Evolutionary conservation across 2,113 vertebrate species (phyloP).

Genomic region (Setophaga petechia): DNA sequence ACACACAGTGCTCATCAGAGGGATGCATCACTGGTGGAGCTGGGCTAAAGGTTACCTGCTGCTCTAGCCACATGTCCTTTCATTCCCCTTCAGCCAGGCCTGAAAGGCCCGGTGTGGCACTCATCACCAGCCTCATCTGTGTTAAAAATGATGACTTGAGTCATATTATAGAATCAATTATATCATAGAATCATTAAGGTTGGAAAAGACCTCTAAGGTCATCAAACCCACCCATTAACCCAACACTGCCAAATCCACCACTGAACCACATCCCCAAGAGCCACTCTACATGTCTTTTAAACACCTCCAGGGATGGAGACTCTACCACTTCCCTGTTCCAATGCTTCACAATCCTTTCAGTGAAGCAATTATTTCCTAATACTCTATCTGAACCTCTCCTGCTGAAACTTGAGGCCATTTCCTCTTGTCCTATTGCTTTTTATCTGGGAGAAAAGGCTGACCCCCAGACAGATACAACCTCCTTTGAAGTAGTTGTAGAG

Average conservation of each 20-base stretch:
- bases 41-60: background rate
- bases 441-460: background rate
- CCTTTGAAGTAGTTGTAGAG: background rate
- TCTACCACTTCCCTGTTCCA: background rate
- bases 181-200: background rate
- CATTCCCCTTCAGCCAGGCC: background rate
- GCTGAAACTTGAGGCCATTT: background rate
- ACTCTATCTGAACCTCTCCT: background rate
- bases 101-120: background rate
- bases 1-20: background rate
- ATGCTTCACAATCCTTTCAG: background rate
- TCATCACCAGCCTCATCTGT: background rate
- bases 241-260: background rate
- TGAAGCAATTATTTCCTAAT: background rate
- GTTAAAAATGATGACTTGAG: background rate
- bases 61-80: background rate
- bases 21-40: background rate
- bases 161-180: background rate
- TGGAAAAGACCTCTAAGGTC: background rate
- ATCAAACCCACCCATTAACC: background rate
- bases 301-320: background rate
- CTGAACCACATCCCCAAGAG: background rate
- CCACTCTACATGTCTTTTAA: background rate
- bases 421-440: background rate
- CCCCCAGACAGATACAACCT: background rate